Evolutionary conservation across 2,113 vertebrate genomes (phyloP).

Genomic region (Smithornis capensis): DNA sequence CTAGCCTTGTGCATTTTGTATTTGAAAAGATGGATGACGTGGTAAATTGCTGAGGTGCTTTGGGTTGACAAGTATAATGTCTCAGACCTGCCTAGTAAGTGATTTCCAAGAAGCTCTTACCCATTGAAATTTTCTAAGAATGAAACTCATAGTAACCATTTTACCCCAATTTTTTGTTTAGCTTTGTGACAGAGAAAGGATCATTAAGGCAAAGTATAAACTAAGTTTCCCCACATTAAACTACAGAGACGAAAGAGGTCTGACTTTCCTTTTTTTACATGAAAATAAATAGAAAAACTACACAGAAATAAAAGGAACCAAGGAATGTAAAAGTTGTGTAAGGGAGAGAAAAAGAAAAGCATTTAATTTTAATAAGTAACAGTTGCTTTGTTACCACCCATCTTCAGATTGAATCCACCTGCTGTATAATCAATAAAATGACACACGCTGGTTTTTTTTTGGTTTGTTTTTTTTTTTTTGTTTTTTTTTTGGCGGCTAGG

Average conservation of each 20-base stretch:
- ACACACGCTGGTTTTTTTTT: neutral
- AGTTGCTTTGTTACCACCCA: neutral
- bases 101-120: neutral
- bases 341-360: neutral
- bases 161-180: neutral
- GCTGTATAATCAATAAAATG: neutral
- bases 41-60: neutral
- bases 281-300: neutral
- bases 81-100: neutral
- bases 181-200: neutral
- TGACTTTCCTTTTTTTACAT: neutral
- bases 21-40: neutral
- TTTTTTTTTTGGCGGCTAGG: neutral
- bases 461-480: neutral
- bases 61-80: neutral
- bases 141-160: neutral
- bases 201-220: neutral
- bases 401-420: neutral
- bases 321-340: neutral
- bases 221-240: neutral
- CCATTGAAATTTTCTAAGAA: neutral
- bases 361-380: neutral
- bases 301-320: neutral
- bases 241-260: neutral
- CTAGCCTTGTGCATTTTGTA: neutral